Evolutionary conservation across 2,797 vertebrate species (phyloP).

Genomic region (Gorsachius magnificus): DNA sequence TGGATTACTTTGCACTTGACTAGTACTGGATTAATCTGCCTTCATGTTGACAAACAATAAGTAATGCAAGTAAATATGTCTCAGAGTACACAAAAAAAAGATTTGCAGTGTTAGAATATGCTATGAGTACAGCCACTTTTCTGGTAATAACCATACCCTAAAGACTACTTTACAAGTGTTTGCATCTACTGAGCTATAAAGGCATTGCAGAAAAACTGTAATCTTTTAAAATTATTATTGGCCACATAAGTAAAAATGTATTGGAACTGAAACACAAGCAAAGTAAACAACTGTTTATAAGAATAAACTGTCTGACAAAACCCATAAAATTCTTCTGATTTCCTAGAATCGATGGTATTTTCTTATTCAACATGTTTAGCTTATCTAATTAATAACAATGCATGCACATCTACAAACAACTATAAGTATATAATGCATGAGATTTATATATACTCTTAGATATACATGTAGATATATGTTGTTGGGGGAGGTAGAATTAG

Average conservation of each 20-base stretch:
- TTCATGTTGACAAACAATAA: not conserved
- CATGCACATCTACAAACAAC: not conserved
- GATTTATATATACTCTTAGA: not conserved
- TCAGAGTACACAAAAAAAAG: not conserved
- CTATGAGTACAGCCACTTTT: not conserved
- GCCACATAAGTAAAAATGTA: not conserved
- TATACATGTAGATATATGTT: not conserved
- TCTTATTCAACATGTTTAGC: not conserved
- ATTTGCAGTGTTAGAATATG: not conserved
- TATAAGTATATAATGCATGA: not conserved
- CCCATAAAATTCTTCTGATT: not conserved
- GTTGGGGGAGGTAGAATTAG: not conserved
- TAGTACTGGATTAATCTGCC: not conserved
- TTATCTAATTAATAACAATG: not conserved
- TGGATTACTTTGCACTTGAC: not conserved
- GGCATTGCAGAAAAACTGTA: not conserved
- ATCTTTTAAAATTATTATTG: not conserved
- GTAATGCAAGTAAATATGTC: not conserved
- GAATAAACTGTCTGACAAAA: not conserved
- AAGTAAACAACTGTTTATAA: not conserved
- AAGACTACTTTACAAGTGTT: not conserved
- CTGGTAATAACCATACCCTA: not conserved
- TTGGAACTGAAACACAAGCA: not conserved
- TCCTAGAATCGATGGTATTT: not conserved
- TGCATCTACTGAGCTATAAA: not conserved